Conservation (phyloP, 2,888 invertebrate genomes). For the Tipula vernalis region DNA sequence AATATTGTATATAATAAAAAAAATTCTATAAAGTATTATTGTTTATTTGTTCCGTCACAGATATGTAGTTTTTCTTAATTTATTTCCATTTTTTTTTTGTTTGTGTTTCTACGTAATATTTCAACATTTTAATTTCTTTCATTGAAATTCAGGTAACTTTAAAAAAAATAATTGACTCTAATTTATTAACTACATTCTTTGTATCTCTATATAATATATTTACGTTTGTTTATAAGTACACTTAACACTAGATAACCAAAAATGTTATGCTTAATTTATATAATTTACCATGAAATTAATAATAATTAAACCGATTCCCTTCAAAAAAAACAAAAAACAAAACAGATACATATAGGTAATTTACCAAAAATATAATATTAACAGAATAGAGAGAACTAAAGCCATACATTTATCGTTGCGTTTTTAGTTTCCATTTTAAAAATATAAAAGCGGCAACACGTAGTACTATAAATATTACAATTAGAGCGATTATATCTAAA, state of each 20-base stretch:
- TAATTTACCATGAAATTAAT: neutral
- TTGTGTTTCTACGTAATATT: neutral
- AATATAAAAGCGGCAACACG: slow-evolving; percentile 74
- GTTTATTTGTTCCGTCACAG: neutral
- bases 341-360: neutral
- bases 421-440: slow-evolving; percentile 74
- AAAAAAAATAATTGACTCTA: neutral
- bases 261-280: neutral
- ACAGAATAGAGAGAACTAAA: neutral
- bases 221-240: neutral
- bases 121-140: neutral
- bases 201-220: neutral
- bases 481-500: slow-evolving; percentile 65
- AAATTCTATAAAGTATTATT: neutral
- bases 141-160: neutral
- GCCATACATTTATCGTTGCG: slow-evolving; percentile 48
- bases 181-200: neutral
- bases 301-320: neutral
- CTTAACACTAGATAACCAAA: neutral
- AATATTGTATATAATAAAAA: neutral
- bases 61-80: neutral
- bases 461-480: slow-evolving; percentile 65
- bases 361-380: neutral
- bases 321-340: neutral
- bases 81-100: neutral